Conservation (phyloP, 1,140 invertebrate species). For the Thrips palmi region DNA sequence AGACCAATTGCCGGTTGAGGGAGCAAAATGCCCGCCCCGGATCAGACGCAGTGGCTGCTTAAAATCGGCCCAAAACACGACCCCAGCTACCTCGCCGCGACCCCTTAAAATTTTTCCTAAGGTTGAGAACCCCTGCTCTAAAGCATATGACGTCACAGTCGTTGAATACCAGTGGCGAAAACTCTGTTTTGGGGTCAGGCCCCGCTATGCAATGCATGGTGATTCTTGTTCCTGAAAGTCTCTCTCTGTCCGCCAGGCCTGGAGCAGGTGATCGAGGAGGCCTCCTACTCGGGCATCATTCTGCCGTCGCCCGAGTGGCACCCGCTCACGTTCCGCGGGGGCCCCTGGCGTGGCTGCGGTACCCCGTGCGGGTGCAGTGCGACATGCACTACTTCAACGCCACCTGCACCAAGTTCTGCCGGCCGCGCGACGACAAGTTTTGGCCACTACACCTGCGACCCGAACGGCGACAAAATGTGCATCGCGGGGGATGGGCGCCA, state of each 20-base stretch:
- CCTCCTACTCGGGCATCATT: conserved; percentile 72
- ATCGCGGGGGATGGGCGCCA: conserved; percentile 77
- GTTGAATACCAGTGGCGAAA: too few species aligned
- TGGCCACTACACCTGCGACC: conserved; percentile 77
- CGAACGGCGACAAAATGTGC: conserved; percentile 73
- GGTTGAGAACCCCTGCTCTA: too few species aligned
- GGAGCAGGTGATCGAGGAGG: conserved; percentile 60
- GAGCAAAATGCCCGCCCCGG: too few species aligned
- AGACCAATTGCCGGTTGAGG: too few species aligned
- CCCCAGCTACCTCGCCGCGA: too few species aligned
- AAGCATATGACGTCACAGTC: too few species aligned
- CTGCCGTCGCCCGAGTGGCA: conserved; percentile 75
- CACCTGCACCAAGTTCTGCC: conserved; percentile 79
- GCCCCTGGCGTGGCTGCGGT: conserved; percentile 54
- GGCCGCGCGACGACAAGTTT: conserved; percentile 76
- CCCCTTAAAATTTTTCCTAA: too few species aligned
- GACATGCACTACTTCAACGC: conserved; percentile 82
- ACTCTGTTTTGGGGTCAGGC: too few species aligned
- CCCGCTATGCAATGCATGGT: too few species aligned
- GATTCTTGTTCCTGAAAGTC: not conserved
- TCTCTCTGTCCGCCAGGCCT: conserved; percentile 28
- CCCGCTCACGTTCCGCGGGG: conserved; percentile 58
- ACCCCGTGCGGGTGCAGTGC: conserved; percentile 75
- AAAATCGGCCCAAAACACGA: too few species aligned
- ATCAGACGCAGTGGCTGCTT: too few species aligned